Evolutionary conservation across 2,888 invertebrate species (phyloP).

Genomic region (Coleophora deauratella): DNA sequence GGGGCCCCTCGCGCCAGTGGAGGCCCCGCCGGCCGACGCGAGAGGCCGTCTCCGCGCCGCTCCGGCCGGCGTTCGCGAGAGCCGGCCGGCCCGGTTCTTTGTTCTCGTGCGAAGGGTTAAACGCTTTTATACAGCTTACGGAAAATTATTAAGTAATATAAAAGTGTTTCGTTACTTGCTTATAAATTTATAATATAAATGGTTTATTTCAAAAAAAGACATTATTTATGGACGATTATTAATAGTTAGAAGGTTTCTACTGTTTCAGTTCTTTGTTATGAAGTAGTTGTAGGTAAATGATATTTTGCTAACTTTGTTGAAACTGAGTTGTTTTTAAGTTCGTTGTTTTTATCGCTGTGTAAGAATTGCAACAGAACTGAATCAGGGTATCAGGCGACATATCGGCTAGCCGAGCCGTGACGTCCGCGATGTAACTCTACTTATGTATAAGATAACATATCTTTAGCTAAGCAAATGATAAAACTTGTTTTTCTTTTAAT

Average conservation of each 20-base stretch:
- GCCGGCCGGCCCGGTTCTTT: conserved; percentile 71
- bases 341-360: conserved; percentile 1
- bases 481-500: too few relatives aligned
- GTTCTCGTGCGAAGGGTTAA: conserved; percentile 33
- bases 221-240: too few relatives aligned
- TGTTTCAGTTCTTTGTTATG: too few relatives aligned
- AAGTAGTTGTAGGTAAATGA: too few relatives aligned
- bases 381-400: conserved; percentile 2
- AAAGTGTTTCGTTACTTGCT: neutral
- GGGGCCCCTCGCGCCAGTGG: conserved; percentile 61
- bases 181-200: too few relatives aligned
- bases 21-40: conserved; percentile 45
- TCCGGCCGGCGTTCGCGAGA: conserved; percentile 26
- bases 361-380: too few relatives aligned
- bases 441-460: neutral
- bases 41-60: conserved; percentile 38
- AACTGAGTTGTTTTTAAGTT: neutral
- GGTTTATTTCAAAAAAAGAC: too few relatives aligned
- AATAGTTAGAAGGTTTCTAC: too few relatives aligned
- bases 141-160: neutral
- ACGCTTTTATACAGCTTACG: neutral
- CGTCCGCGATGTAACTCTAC: neutral
- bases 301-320: neutral
- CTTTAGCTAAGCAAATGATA: too few relatives aligned
- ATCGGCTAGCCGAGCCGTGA: conserved; percentile 3